Evolutionary conservation across 2,888 invertebrate species (phyloP).

Genomic region (Acleris cristana): DNA sequence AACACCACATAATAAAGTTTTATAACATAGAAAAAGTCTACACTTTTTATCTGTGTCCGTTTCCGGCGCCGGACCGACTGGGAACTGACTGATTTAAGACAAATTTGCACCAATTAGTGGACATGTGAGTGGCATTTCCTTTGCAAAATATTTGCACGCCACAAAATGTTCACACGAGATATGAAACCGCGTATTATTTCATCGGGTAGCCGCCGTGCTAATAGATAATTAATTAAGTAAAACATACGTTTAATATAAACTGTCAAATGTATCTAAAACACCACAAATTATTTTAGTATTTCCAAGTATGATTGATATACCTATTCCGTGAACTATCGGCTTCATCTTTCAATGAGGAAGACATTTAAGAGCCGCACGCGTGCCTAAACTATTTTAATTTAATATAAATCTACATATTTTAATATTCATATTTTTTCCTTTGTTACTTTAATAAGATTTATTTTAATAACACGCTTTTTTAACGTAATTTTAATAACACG

Average conservation of each 20-base stretch:
- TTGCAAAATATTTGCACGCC: neutral
- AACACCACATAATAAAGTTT: too few relatives aligned
- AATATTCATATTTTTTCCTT: conserved; percentile 7
- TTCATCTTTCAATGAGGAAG: conserved; percentile 32
- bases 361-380: conserved; percentile 18
- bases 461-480: too few relatives aligned
- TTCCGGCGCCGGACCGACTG: conserved; percentile 16
- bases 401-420: conserved; percentile 5
- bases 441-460: neutral
- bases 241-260: neutral
- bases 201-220: neutral
- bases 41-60: conserved; percentile 31
- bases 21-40: conserved; percentile 1
- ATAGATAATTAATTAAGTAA: neutral
- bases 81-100: neutral
- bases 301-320: conserved; percentile 22
- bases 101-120: conserved; percentile 8
- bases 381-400: conserved; percentile 26
- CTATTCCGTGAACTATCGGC: conserved; percentile 13
- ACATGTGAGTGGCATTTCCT: conserved; percentile 25
- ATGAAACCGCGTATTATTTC: neutral
- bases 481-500: too few relatives aligned
- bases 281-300: neutral
- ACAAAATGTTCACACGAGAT: conserved; percentile 22
- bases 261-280: too few relatives aligned